These are phyloP conservation scores for Pseudopodoces humilis DNA, from an alignment of 2,113 vertebrate genomes.

Conservation along the genomic window DNA sequence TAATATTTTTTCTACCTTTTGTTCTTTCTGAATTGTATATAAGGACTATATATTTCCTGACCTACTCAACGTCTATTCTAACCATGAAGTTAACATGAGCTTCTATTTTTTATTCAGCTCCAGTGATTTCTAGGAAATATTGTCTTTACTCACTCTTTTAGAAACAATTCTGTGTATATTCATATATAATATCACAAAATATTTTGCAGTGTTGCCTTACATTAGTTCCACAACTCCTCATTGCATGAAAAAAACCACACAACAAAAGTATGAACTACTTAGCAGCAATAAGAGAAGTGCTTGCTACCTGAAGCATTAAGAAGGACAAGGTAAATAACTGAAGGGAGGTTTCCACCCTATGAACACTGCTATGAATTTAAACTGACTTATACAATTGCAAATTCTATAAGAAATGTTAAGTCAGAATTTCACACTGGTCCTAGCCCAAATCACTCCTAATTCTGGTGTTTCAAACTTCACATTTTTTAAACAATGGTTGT, in stretches of 20 bases:
- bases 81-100: background rate
- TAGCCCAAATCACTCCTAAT: background rate
- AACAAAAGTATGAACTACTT: background rate
- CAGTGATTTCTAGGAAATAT: background rate
- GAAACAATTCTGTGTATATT: background rate
- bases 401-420: background rate
- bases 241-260: background rate
- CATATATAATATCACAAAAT: background rate
- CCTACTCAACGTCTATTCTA: background rate
- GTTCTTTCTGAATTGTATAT: background rate
- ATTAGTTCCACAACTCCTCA: background rate
- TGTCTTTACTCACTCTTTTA: background rate
- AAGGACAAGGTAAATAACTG: background rate
- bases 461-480: background rate
- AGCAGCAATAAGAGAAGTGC: background rate
- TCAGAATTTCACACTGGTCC: background rate
- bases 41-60: background rate
- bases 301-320: background rate
- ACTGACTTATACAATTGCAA: background rate
- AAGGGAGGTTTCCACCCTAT: background rate
- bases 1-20: background rate
- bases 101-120: background rate
- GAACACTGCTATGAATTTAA: background rate
- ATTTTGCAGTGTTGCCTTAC: background rate
- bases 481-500: background rate